A percentile compares a stretch with the other conserved stretches of the same genome.
These are phyloP conservation scores for Bombus confusus DNA, from an alignment of 1,140 invertebrate species.

Conservation along the genomic window DNA sequence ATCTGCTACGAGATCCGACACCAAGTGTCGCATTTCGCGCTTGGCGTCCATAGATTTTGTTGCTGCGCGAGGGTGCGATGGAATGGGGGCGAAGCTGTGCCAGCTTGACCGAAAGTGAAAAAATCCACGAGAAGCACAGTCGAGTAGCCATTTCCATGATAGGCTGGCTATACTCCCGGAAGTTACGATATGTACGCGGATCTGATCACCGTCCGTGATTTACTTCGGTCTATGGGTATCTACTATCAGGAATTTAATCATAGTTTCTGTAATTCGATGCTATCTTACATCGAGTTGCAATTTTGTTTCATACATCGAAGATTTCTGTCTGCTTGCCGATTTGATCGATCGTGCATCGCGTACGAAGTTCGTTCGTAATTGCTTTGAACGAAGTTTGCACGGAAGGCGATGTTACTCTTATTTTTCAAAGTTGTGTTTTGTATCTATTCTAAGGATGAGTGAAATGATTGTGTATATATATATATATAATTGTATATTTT, in stretches of 20 bases:
- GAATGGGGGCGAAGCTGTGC: not conserved
- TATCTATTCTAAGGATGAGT: too few species aligned
- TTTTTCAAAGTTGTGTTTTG: too few species aligned
- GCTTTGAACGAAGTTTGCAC: too few species aligned
- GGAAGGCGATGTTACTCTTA: too few species aligned
- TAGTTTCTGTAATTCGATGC: slow-evolving; percentile 35
- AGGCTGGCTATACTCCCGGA: slow-evolving; percentile 30
- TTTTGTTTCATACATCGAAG: not conserved
- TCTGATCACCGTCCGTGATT: slow-evolving; percentile 34
- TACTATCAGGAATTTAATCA: not conserved
- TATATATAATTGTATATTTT: too few species aligned
- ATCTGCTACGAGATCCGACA: slow-evolving; percentile 56
- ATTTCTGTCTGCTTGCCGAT: not conserved
- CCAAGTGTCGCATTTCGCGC: slow-evolving; percentile 48
- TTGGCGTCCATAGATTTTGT: slow-evolving; percentile 15
- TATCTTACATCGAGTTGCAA: not conserved
- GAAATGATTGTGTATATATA: too few species aligned
- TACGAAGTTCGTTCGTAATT: too few species aligned
- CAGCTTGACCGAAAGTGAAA: not conserved
- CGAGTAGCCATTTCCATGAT: slow-evolving; percentile 36
- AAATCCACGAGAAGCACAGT: not conserved
- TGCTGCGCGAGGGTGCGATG: not conserved
- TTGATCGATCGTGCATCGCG: too few species aligned
- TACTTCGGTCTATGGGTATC: not conserved
- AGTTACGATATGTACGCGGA: slow-evolving; percentile 43